Evolutionary conservation across 1,140 invertebrate genomes (phyloP), one percentile per base, ranked within the genome.

Genomic region (Brachionus angularis): DNA sequence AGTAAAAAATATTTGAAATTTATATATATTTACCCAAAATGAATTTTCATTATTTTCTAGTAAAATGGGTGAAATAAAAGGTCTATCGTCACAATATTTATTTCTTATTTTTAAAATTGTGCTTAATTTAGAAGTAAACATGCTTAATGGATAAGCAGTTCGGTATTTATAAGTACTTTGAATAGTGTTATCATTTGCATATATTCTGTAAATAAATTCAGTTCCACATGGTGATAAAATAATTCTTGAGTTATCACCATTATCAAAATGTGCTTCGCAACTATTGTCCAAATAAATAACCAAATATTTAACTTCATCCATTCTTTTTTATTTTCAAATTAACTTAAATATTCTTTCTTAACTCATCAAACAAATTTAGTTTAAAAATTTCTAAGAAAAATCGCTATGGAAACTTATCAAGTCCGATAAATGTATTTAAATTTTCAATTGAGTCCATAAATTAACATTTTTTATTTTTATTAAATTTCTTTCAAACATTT

Each of bases 281-380:
- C 62, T 67, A 23, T 47, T 67, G 31, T 67, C 62, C 62, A 67
- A 47, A 36, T 67, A 67, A 34, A 67, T 47, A 8, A 50, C 62
- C 42, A 67, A 47, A n/a, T 67, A 67, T 23, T 67, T 67, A 25
- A 67, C 27, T 16, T 47, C 62, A 7, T 67, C 62, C 62, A 67
- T 67, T 67, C 47, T n/a, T 52, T 4, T 39, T n/a, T n/a, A n/a
- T n/a, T n/a, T n/a, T n/a, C n/a, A n/a, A n/a, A n/a, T n/a, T n/a
- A n/a, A n/a, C n/a, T n/a, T n/a, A n/a, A n/a, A n/a, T n/a, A n/a
- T n/a, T n/a, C n/a, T n/a, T n/a, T n/a, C n/a, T n/a, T n/a, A n/a
- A n/a, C 10, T 16, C 39, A 16, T 16, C 39, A 42, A 16, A 42
- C 39, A 16, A 42, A 42, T 16, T 42, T 10, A 42, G 10, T 16